These are phyloP conservation scores for Phylloscopus trochiloides DNA, from an alignment of 2,113 vertebrate genomes.

Conservation along the genomic window DNA sequence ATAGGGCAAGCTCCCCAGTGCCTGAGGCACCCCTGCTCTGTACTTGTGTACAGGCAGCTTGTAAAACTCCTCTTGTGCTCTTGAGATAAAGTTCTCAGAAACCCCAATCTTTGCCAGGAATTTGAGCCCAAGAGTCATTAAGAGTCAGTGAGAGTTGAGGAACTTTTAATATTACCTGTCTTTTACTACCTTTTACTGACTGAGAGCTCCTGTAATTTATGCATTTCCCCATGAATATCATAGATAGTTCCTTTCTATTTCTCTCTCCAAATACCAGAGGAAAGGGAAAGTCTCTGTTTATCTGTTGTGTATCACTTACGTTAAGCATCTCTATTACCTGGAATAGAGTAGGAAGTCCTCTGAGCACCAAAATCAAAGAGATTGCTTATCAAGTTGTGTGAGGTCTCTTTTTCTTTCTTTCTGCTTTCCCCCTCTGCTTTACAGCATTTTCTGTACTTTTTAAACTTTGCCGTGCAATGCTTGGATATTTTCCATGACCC, in stretches of 20 bases:
- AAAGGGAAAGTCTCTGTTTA: not conserved
- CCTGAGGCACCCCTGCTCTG: not conserved
- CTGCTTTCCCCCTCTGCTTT: not conserved
- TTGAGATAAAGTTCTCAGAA: not conserved
- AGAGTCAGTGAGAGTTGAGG: not conserved
- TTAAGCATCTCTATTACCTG: not conserved
- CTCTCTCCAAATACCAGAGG: not conserved
- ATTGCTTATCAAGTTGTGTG: not conserved
- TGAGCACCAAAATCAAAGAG: not conserved
- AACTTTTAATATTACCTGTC: not conserved
- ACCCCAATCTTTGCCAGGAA: not conserved
- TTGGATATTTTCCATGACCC: not conserved
- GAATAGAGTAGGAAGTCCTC: not conserved
- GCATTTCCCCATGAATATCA: not conserved
- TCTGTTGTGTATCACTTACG: not conserved
- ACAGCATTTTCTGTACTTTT: not conserved
- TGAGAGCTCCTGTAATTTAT: not conserved
- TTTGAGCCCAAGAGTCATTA: not conserved
- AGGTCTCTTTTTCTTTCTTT: not conserved
- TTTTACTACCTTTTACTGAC: not conserved
- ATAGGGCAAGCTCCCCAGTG: not conserved
- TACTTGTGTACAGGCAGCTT: not conserved
- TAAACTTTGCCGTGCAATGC: not conserved
- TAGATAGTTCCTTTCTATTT: not conserved
- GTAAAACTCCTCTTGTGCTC: not conserved